Evolutionary conservation across 1,140 invertebrate genomes (phyloP).

Genomic region (Latrodectus geometricus): DNA sequence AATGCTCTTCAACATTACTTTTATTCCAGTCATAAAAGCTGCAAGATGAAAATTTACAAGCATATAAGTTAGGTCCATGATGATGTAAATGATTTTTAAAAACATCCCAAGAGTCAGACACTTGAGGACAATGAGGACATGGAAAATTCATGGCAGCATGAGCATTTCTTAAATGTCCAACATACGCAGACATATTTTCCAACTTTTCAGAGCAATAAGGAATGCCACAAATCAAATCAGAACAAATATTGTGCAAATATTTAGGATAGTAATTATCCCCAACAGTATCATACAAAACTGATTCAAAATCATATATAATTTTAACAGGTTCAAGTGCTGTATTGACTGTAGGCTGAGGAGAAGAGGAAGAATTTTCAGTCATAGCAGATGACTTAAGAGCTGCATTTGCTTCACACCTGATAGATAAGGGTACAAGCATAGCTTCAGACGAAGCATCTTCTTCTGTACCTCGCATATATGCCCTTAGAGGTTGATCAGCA

Average conservation of each 20-base stretch:
- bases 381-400: background rate
- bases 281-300: conserved; percentile 10
- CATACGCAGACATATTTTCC: background rate
- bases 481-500: conserved; percentile 69
- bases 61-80: conserved; percentile 43
- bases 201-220: conserved; percentile 8
- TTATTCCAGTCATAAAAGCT: conserved; percentile 30
- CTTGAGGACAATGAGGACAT: conserved; percentile 32
- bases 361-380: background rate
- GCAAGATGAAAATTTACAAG: conserved; percentile 11
- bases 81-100: conserved; percentile 34
- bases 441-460: conserved; percentile 5
- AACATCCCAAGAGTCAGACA: background rate
- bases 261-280: conserved; percentile 25
- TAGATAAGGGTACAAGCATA: background rate
- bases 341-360: background rate
- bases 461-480: conserved; percentile 67
- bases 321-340: background rate
- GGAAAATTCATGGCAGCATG: conserved; percentile 40
- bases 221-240: conserved; percentile 33
- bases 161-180: conserved; percentile 28
- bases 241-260: background rate
- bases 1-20: conserved; percentile 1
- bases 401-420: background rate
- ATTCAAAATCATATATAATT: background rate